phyloP scores from a whole-genome alignment of 1,140 invertebrate genomes.

The Zeugodacus cucurbitae region DNA sequence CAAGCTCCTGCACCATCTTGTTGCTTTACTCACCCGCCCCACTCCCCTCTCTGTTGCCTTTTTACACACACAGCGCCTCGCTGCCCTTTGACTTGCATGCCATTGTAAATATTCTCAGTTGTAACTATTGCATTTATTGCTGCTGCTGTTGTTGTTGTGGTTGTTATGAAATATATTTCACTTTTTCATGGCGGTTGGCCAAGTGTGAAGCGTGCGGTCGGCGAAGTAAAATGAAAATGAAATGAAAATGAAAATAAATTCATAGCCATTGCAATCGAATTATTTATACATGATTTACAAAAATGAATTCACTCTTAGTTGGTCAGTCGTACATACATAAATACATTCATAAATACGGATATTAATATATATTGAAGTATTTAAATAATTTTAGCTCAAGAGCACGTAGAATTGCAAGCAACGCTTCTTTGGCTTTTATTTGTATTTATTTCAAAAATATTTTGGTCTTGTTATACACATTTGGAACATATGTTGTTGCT shows the following conservation, averaged over 20 bases:
- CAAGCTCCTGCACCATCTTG: background rate
- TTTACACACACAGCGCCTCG: background rate
- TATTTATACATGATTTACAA: background rate
- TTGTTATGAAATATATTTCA: background rate
- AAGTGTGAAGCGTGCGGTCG: constrained; percentile 2
- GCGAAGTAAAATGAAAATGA: background rate
- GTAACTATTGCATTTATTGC: background rate
- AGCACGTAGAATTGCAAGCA: background rate
- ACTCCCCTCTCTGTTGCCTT: background rate
- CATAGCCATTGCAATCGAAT: constrained; percentile 5
- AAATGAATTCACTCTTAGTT: background rate
- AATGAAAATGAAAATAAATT: constrained; percentile 18
- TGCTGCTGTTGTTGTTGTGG: background rate
- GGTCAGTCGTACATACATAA: background rate
- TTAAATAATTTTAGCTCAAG: background rate
- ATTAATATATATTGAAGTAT: background rate
- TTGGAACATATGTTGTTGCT: too few relatives aligned
- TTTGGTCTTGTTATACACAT: too few relatives aligned
- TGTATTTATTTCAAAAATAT: too few relatives aligned
- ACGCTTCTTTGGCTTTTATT: too few relatives aligned
- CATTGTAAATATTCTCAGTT: background rate
- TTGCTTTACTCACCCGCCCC: background rate
- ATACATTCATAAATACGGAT: background rate
- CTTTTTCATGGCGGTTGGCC: background rate
- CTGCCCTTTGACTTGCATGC: background rate